These are phyloP conservation scores for Lerista edwardsae DNA, from an alignment of 2,797 vertebrate species.

Conservation along the genomic window DNA sequence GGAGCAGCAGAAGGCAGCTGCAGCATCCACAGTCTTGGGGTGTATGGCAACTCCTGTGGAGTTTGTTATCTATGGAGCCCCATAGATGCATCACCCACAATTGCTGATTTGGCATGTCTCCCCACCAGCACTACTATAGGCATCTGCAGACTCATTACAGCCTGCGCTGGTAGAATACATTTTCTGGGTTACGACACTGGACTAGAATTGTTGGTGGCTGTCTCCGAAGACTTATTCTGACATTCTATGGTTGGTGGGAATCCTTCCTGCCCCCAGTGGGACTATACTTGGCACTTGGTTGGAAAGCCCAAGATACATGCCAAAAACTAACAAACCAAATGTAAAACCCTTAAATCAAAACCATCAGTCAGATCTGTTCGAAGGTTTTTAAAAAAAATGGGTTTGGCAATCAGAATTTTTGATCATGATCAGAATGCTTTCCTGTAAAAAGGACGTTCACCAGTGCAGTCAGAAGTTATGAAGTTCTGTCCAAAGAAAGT, in stretches of 20 bases:
- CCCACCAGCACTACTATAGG: no score
- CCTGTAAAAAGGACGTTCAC: background rate
- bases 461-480: background rate
- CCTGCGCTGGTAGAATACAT: background rate
- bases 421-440: background rate
- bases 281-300: no score
- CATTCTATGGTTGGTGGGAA: no score
- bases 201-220: background rate
- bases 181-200: background rate
- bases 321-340: background rate
- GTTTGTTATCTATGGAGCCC: background rate
- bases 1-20: background rate
- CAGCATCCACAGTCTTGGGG: background rate
- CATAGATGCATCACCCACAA: no score
- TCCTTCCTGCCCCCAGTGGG: no score
- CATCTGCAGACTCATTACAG: background rate
- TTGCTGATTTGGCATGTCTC: background rate
- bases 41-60: background rate
- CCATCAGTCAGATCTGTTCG: background rate
- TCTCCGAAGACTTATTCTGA: background rate
- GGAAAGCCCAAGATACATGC: background rate
- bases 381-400: no score
- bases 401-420: background rate
- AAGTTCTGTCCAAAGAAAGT: background rate
- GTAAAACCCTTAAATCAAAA: background rate